A percentile compares a stretch with the other conserved stretches of the same genome.
phyloP scores from a whole-genome alignment of 2,797 vertebrate genomes.

The Anabas testudineus region DNA sequence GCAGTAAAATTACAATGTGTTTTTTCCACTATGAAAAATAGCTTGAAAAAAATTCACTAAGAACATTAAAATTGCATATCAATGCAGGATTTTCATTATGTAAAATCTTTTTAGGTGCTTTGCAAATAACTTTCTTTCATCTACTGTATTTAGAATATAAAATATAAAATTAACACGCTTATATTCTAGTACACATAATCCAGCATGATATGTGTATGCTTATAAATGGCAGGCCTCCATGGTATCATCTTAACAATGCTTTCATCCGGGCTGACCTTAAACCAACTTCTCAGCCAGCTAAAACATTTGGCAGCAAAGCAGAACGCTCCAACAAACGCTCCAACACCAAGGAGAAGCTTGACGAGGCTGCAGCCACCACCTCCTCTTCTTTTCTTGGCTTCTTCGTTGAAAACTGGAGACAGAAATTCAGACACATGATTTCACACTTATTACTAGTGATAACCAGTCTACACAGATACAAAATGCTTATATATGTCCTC shows the following conservation, averaged over 20 bases:
- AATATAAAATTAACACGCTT: accelerated
- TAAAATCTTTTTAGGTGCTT: no score
- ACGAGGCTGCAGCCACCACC: not conserved
- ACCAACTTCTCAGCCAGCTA: constrained; percentile 29
- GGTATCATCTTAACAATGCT: not conserved
- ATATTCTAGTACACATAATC: constrained; percentile 47
- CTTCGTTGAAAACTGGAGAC: constrained; percentile 13
- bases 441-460: not conserved
- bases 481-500: no score
- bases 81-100: no score
- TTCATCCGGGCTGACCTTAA: not conserved
- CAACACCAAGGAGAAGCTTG: constrained; percentile 31
- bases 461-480: not conserved
- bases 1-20: no score
- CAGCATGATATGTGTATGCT: constrained; percentile 20
- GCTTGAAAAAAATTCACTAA: no score
- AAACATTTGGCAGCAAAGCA: constrained; percentile 44
- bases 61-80: no score
- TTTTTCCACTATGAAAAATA: no score
- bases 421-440: not conserved
- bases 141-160: no score
- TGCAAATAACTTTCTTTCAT: no score
- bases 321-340: constrained; percentile 30
- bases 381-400: not conserved
- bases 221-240: not conserved